These are phyloP conservation scores for Barbus barbus DNA, from an alignment of 2,113 vertebrate species.

Conservation along the genomic window DNA sequence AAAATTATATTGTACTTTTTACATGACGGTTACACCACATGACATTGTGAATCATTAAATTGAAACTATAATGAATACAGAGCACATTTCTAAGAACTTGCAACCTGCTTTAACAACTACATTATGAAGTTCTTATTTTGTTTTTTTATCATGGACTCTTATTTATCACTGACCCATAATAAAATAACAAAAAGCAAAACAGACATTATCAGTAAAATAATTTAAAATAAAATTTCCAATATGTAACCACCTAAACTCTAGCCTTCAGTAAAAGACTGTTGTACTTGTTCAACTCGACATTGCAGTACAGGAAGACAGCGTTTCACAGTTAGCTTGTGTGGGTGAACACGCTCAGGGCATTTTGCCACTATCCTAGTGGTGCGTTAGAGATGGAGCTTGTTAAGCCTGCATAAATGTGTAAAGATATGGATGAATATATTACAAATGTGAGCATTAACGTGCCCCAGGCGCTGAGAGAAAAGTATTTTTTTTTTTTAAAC, in stretches of 20 bases:
- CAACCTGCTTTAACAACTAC: neutral
- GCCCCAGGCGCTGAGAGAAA: slow-evolving; percentile 56
- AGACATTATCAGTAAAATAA: neutral
- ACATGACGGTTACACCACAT: neutral
- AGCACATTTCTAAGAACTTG: neutral
- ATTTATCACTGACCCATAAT: neutral
- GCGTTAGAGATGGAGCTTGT: slow-evolving; percentile 91
- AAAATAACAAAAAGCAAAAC: neutral
- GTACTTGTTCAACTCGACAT: slow-evolving; percentile 26
- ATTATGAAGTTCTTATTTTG: neutral
- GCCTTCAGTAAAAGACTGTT: slow-evolving; percentile 26
- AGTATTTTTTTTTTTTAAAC: slow-evolving; percentile 41
- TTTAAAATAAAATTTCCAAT: slow-evolving; percentile 16
- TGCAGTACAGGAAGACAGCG: slow-evolving; percentile 68
- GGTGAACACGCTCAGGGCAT: slow-evolving; percentile 80
- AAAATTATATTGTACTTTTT: neutral
- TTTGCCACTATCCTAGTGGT: slow-evolving; percentile 83
- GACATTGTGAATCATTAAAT: neutral
- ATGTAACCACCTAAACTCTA: slow-evolving; percentile 20
- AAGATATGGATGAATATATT: slow-evolving; percentile 86
- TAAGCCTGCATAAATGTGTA: slow-evolving; percentile 85
- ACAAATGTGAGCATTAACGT: slow-evolving; percentile 78
- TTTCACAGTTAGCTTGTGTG: slow-evolving; percentile 93
- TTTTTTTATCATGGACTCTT: neutral
- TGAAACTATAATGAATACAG: neutral